phyloP scores from a whole-genome alignment of 2,888 invertebrate genomes.

The Hirtodrosophila confusa region DNA sequence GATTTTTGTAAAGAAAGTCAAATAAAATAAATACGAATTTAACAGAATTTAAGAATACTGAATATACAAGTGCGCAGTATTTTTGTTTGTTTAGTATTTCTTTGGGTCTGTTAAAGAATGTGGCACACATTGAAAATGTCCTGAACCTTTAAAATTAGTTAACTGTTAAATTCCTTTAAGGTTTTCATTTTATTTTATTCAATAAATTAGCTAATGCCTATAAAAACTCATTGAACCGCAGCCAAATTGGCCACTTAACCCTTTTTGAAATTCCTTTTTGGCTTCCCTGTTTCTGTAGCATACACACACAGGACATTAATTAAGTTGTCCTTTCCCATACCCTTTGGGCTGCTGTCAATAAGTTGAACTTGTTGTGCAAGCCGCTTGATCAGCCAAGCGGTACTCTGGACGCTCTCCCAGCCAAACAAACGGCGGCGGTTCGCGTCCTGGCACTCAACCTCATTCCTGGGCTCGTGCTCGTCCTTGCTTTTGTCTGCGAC shows the following conservation, averaged over 20 bases:
- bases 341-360: constrained; percentile 55
- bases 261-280: constrained; percentile 34
- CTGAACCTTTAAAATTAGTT: not conserved
- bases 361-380: constrained; percentile 56
- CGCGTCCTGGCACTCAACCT: not conserved
- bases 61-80: too few relatives aligned
- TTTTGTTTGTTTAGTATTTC: too few relatives aligned
- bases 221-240: constrained; percentile 63
- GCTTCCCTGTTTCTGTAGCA: constrained; percentile 2
- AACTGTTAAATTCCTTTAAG: constrained; percentile 16
- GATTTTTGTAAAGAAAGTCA: too few relatives aligned
- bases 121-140: too few relatives aligned
- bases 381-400: constrained; percentile 64
- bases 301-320: constrained; percentile 57
- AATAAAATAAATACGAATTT: too few relatives aligned
- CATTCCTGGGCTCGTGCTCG: constrained; percentile 22
- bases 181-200: constrained; percentile 21
- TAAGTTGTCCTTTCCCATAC: constrained; percentile 34
- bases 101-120: too few relatives aligned
- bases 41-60: too few relatives aligned
- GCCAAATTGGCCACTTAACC: constrained; percentile 67
- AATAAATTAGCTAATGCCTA: constrained; percentile 53
- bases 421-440: constrained; percentile 28
- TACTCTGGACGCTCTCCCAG: constrained; percentile 9
- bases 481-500: constrained; percentile 33